phyloP scores from a whole-genome alignment of 1,140 invertebrate genomes.

The Atta texana region DNA sequence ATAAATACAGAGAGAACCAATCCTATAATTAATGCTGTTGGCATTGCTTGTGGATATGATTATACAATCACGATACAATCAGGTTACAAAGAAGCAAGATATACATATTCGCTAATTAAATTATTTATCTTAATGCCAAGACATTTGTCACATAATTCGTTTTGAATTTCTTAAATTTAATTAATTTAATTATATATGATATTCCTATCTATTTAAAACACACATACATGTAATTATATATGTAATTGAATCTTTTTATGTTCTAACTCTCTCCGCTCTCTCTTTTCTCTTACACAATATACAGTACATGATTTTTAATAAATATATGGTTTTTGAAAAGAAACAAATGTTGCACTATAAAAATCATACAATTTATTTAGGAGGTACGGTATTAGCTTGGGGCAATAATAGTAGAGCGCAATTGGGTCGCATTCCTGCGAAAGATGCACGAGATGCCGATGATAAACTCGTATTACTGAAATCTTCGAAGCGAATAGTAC shows the following conservation, averaged over 20 bases:
- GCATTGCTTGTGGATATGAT: constrained; percentile 90
- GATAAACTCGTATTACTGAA: constrained; percentile 82
- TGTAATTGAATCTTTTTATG: background rate
- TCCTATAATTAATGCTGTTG: constrained; percentile 81
- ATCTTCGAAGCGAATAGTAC: constrained; percentile 85
- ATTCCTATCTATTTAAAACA: background rate
- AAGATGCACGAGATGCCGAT: constrained; percentile 76
- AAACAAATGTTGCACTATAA: background rate
- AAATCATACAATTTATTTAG: constrained; percentile 65
- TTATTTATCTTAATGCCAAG: constrained; percentile 4
- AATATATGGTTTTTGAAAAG: background rate
- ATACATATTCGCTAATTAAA: background rate
- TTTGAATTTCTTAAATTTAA: background rate
- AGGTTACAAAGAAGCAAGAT: constrained; percentile 78
- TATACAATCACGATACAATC: constrained; percentile 91
- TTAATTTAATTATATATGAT: background rate
- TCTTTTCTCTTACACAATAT: background rate
- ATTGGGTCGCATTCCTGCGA: constrained; percentile 80
- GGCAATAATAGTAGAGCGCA: constrained; percentile 83
- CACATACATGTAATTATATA: background rate
- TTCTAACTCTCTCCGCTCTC: background rate
- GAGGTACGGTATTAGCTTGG: constrained; percentile 84
- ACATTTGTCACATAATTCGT: background rate
- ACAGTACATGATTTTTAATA: no score
- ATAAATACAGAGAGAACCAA: constrained; percentile 79